Evolutionary conservation across 2,797 vertebrate genomes (phyloP), one percentile per base, ranked within the genome.

Genomic region (Lindbergichthys nudifrons): DNA sequence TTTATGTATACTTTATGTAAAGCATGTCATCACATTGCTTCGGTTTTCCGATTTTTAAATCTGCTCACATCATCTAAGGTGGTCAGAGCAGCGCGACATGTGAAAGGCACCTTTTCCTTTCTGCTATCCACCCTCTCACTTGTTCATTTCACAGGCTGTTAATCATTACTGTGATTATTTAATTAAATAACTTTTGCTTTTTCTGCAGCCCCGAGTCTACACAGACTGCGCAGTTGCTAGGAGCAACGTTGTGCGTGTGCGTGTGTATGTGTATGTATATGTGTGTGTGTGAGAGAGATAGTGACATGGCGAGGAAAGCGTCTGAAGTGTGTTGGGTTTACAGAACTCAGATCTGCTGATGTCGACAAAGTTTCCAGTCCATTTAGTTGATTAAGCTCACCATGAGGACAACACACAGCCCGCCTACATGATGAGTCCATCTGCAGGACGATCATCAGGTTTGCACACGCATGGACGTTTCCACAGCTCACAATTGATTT

Each of bases 351-450:
- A 96, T 91, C 87, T 83, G 91, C 93, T 95, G 92, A 94, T 93
- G 91, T 96, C 92, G 88, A 95, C 94, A 75, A 78, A 95, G 92
- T 90, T 95, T 93, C 87, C 94, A 93, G 81, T 94, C 94, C 74
- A 86, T 94, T 89, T 96, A 93, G 87, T 92, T 95, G 91, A 92
- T 93, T 93, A 96, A 60, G 88, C 92, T 94, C 80, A 92, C 94
- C 94, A 94, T 92, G 80, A 95, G 93, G 79, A 96, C 91, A 10
- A 64, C 59, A 73, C 59, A 13, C 48, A 61, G 91, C 92, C 73
- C 93, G 87, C 93, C 50, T 94, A 95, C 84, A 95, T 95, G 86
- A 96, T 64, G 53, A 95, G 93, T 94, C 94, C 95, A 96, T 91
- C 95, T 96, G 93, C 79, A 88, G 88, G 92, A 94, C 50, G 63